These are phyloP conservation scores for Punctoribates punctum DNA, from an alignment of 2,888 invertebrate genomes.

Conservation along the genomic window DNA sequence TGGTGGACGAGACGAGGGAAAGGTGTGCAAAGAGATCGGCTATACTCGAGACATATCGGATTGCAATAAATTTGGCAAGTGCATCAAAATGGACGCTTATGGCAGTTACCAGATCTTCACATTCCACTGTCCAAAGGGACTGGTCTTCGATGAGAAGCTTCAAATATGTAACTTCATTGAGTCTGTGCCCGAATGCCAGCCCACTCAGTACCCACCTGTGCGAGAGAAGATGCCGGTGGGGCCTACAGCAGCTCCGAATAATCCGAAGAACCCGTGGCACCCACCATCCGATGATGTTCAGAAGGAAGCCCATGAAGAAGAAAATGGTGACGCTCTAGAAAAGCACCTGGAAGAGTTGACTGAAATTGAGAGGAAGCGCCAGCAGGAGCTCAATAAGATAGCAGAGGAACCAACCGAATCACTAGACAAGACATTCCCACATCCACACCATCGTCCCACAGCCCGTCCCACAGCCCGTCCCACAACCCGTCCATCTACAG, in stretches of 20 bases:
- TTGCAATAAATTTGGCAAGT: conserved; percentile 20
- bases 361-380: neutral
- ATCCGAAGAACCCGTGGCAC: neutral
- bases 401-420: neutral
- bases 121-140: conserved; percentile 2
- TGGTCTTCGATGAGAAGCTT: conserved; percentile 17
- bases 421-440: too few relatives aligned
- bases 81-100: neutral
- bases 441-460: too few relatives aligned
- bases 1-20: neutral
- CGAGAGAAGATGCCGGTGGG: neutral
- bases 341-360: conserved; percentile 20
- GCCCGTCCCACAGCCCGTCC: too few relatives aligned
- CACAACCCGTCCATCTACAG: too few relatives aligned
- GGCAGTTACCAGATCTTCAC: conserved; percentile 15
- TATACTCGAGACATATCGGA: conserved; percentile 17
- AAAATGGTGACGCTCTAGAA: neutral
- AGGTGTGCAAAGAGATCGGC: neutral
- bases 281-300: neutral
- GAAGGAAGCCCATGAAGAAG: conserved; percentile 21
- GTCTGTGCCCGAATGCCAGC: conserved; percentile 13
- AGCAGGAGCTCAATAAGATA: neutral
- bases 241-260: too few relatives aligned
- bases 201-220: neutral
- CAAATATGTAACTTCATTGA: conserved; percentile 4